Evolutionary conservation across 2,888 invertebrate genomes (phyloP).

Genomic region (Seira musarum): DNA sequence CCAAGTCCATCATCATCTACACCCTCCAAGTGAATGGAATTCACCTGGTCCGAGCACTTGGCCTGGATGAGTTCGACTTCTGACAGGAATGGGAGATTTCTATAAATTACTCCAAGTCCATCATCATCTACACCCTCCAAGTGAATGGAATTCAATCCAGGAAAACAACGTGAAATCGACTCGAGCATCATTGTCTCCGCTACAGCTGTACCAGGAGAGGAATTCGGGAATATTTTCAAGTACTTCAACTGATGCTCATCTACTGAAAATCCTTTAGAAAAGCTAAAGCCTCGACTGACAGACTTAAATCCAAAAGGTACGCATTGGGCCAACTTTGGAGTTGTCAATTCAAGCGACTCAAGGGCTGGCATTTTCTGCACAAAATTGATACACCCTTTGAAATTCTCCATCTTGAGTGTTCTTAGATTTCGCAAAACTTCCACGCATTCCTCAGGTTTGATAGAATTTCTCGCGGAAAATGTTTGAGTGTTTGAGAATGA

Average conservation of each 20-base stretch:
- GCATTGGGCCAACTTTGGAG: conserved; percentile 21
- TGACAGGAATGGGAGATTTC: conserved; percentile 62
- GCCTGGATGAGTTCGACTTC: conserved; percentile 52
- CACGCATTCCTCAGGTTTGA: conserved; percentile 43
- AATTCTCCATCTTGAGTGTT: conserved; percentile 46
- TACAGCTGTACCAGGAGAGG: neutral
- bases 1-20: conserved; percentile 64
- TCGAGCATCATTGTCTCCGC: conserved; percentile 44
- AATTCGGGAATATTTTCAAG: conserved; percentile 29
- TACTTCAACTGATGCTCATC: conserved; percentile 42
- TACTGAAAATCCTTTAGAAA: neutral
- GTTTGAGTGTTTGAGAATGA: conserved; percentile 38
- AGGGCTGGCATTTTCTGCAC: conserved; percentile 47
- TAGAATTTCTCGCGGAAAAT: conserved; percentile 25
- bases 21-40: conserved; percentile 49
- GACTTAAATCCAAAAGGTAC: conserved; percentile 46
- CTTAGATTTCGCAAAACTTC: conserved; percentile 39
- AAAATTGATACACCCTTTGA: conserved; percentile 54
- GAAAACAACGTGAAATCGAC: conserved; percentile 60
- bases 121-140: conserved; percentile 61
- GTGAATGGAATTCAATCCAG: conserved; percentile 52
- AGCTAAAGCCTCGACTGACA: neutral
- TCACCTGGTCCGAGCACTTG: conserved; percentile 62
- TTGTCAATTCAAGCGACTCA: conserved; percentile 21
- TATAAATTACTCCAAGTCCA: conserved; percentile 63